These are phyloP conservation scores for Parazoanthus atlanticus DNA, from an alignment of 92 coral and sea anemone species.

Conservation along the genomic window DNA sequence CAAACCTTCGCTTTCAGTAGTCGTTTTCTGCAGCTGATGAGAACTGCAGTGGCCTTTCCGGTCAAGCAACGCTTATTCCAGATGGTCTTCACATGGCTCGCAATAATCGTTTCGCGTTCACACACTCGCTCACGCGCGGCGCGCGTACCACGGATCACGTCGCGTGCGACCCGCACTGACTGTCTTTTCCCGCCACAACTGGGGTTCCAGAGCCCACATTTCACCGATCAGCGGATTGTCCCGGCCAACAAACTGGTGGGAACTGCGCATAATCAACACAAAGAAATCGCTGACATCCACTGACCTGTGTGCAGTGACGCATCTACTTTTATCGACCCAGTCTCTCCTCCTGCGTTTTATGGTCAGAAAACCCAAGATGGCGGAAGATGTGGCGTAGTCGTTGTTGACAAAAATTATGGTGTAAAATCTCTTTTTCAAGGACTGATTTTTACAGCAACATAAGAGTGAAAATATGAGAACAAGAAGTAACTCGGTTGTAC, in stretches of 20 bases:
- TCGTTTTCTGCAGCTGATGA: no score
- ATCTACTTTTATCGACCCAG: conserved; percentile 31
- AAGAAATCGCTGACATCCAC: background rate
- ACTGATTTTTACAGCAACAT: background rate
- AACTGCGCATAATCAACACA: background rate
- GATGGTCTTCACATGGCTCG: no score
- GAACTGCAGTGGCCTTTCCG: no score
- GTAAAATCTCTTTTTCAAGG: conserved; percentile 15
- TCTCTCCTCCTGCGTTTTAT: conserved; percentile 4
- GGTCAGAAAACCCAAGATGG: conserved; percentile 40
- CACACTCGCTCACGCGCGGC: background rate
- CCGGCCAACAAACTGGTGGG: background rate
- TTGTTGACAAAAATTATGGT: conserved; percentile 4
- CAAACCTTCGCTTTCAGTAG: no score
- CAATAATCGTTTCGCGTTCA: background rate
- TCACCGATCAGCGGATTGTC: background rate
- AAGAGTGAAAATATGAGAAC: conserved; percentile 71
- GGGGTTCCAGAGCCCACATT: background rate
- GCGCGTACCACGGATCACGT: background rate
- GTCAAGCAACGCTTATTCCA: no score
- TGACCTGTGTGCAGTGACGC: background rate
- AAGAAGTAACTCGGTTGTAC: conserved; percentile 94
- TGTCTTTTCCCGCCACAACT: no score
- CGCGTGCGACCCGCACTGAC: no score
- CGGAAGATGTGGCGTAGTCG: conserved; percentile 47